Conservation (phyloP, 2,113 vertebrate species). For the Dasyprocta punctata region DNA sequence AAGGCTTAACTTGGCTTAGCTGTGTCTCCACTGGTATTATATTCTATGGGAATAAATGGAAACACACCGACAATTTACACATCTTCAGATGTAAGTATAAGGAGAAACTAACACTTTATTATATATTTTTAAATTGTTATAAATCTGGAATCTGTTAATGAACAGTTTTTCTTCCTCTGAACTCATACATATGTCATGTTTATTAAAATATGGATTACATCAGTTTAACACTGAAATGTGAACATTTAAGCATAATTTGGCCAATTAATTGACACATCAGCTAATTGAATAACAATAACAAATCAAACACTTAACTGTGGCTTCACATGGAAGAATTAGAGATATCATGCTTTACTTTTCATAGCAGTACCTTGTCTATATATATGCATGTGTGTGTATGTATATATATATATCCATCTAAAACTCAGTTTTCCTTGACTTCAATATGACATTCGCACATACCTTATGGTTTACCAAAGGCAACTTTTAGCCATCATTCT, state of each 20-base stretch:
- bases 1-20: constrained; percentile 21
- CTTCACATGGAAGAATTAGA: constrained; percentile 5
- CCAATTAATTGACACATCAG: constrained; percentile 16
- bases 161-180: constrained; percentile 33
- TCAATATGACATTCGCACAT: constrained; percentile 10
- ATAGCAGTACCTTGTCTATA: constrained; percentile 22
- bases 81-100: constrained; percentile 40
- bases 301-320: constrained; percentile 15
- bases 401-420: background rate
- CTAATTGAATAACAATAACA: constrained; percentile 45
- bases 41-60: constrained; percentile 50
- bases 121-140: constrained; percentile 22
- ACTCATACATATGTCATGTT: background rate
- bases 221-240: background rate
- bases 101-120: constrained; percentile 15
- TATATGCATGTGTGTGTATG: background rate
- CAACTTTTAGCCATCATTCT: constrained; percentile 61
- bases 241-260: constrained; percentile 6
- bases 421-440: constrained; percentile 39
- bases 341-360: constrained; percentile 42
- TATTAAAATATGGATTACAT: background rate
- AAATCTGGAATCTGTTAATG: constrained; percentile 45
- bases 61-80: constrained; percentile 62
- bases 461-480: constrained; percentile 43
- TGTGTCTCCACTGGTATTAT: constrained; percentile 36